Evolutionary conservation across 1,140 invertebrate species (phyloP).

Genomic region (Cryptotermes secundus): DNA sequence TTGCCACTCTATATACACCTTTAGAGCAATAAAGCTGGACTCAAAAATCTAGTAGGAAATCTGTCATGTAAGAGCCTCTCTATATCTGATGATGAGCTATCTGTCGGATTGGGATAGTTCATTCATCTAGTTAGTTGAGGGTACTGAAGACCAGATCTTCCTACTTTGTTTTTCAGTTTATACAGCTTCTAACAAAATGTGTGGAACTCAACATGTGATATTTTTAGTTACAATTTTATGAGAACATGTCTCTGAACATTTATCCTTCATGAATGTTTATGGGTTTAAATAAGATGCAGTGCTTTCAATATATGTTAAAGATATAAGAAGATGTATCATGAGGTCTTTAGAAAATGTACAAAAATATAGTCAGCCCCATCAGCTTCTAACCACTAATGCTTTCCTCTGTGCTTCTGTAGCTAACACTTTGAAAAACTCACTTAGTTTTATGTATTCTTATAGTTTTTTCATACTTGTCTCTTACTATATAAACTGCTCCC

Average conservation of each 20-base stretch:
- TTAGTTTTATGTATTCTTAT: background rate
- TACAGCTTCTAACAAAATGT: background rate
- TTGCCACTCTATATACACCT: background rate
- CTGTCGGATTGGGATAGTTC: background rate
- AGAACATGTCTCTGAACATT: background rate
- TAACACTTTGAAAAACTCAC: background rate
- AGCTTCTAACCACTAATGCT: conserved; percentile 7
- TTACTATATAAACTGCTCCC: conserved; percentile 1
- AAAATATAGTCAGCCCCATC: background rate
- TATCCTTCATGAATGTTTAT: background rate
- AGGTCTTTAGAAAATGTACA: background rate
- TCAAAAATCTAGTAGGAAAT: background rate
- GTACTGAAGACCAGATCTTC: background rate
- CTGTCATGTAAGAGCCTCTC: background rate
- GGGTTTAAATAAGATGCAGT: background rate
- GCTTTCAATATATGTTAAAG: background rate
- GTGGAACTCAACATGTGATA: background rate
- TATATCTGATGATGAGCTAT: background rate
- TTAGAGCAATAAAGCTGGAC: background rate
- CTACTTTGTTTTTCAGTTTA: background rate
- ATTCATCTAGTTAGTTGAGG: background rate
- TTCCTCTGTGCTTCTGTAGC: conserved; percentile 9
- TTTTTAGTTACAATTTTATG: background rate
- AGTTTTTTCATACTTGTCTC: background rate
- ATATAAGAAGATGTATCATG: background rate